These are phyloP conservation scores for Macropus fuliginosus DNA, from an alignment of 2,797 vertebrate genomes.

Conservation along the genomic window DNA sequence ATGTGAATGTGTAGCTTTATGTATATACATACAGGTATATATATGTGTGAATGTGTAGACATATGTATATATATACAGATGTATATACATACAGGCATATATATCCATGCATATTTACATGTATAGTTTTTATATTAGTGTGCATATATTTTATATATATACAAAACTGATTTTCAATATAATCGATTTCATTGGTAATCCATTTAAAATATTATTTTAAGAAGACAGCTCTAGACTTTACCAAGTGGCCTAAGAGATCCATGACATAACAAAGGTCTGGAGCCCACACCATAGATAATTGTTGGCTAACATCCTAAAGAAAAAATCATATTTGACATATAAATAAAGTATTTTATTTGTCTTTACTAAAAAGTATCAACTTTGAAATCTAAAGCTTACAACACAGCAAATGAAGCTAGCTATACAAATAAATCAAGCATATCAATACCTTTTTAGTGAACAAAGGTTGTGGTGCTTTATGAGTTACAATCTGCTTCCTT, in stretches of 20 bases:
- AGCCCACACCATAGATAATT: not conserved
- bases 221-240: not conserved
- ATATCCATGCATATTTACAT: too few species aligned
- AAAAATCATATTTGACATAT: not conserved
- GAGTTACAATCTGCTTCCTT: not conserved
- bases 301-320: not conserved
- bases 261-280: not conserved
- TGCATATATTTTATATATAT: too few species aligned
- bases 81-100: too few species aligned
- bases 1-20: too few species aligned
- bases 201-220: not conserved
- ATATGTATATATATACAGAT: too few species aligned
- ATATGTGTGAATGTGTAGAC: too few species aligned
- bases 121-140: too few species aligned
- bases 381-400: slow-evolving; percentile 18
- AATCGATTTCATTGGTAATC: not conserved
- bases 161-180: not conserved
- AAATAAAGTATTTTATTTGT: slow-evolving; percentile 59
- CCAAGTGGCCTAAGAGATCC: not conserved
- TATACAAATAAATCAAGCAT: not conserved
- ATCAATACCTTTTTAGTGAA: not conserved
- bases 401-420: not conserved
- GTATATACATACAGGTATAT: too few species aligned
- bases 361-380: slow-evolving; percentile 62
- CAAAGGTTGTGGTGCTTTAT: not conserved